Conservation (phyloP, 2,113 vertebrate genomes). For the Phaethon lepturus region DNA sequence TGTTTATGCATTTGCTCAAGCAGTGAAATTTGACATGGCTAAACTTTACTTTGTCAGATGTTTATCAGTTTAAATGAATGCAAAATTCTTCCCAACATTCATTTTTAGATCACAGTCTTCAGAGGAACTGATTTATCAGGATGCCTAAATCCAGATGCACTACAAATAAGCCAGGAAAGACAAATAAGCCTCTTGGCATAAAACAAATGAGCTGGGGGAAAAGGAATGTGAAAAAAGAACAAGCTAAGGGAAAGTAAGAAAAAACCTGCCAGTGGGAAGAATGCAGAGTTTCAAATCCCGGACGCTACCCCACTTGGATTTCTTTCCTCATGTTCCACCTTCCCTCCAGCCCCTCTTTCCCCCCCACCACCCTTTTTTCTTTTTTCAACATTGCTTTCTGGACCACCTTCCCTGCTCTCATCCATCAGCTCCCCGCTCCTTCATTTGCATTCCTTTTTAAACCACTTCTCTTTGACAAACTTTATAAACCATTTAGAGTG, state of each 20-base stretch:
- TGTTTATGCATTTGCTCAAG: conserved; percentile 31
- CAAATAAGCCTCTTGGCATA: conserved; percentile 39
- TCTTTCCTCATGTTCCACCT: neutral
- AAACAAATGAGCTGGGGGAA: neutral
- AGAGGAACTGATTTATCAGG: conserved; percentile 34
- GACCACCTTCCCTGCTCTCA: neutral
- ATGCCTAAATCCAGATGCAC: conserved; percentile 38
- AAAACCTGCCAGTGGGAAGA: neutral
- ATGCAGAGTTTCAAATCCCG: neutral
- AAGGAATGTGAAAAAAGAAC: conserved; percentile 19
- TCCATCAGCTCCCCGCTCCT: neutral
- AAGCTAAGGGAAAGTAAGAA: neutral
- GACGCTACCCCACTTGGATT: neutral
- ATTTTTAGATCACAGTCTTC: conserved; percentile 43
- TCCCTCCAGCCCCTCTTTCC: neutral
- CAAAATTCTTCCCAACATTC: conserved; percentile 1
- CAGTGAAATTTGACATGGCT: conserved; percentile 26
- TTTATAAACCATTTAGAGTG: neutral
- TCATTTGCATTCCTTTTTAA: neutral
- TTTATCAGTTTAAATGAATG: conserved; percentile 38
- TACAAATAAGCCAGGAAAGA: conserved; percentile 43
- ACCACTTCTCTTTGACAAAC: neutral
- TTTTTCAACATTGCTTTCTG: neutral
- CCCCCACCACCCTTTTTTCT: neutral
- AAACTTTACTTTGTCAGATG: conserved; percentile 14